phyloP scores from a whole-genome alignment of 2,888 invertebrate genomes.

The Lithophane ornitopus region DNA sequence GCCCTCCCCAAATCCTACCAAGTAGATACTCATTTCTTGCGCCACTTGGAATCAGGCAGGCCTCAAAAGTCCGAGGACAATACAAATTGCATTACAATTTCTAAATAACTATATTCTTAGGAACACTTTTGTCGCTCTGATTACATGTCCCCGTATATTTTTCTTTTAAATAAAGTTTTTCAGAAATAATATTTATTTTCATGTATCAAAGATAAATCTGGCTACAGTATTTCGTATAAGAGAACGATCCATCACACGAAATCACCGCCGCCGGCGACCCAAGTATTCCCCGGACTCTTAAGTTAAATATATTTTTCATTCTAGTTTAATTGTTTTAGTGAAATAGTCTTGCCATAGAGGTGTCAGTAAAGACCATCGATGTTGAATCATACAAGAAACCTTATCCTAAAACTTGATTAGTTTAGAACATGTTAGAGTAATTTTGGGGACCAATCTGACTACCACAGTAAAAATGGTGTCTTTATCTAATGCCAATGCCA shows the following conservation, averaged over 20 bases:
- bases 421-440: neutral
- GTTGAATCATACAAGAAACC: neutral
- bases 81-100: neutral
- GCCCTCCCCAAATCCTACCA: neutral
- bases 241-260: slow-evolving; percentile 4
- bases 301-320: neutral
- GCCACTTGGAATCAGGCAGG: neutral
- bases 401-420: neutral
- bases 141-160: too few relatives aligned
- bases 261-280: slow-evolving; percentile 8
- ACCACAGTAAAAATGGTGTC: neutral
- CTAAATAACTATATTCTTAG: neutral
- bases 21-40: neutral
- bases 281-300: neutral
- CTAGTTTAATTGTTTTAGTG: neutral
- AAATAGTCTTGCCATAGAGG: neutral
- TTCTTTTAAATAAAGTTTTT: neutral
- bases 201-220: neutral
- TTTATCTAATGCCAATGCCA: neutral
- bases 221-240: neutral
- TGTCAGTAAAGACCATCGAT: neutral
- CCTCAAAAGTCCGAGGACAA: neutral
- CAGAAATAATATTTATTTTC: neutral
- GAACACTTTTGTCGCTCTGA: neutral
- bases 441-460: too few relatives aligned